Evolutionary conservation across 2,113 vertebrate species (phyloP).

Genomic region (Bostrychus sinensis): DNA sequence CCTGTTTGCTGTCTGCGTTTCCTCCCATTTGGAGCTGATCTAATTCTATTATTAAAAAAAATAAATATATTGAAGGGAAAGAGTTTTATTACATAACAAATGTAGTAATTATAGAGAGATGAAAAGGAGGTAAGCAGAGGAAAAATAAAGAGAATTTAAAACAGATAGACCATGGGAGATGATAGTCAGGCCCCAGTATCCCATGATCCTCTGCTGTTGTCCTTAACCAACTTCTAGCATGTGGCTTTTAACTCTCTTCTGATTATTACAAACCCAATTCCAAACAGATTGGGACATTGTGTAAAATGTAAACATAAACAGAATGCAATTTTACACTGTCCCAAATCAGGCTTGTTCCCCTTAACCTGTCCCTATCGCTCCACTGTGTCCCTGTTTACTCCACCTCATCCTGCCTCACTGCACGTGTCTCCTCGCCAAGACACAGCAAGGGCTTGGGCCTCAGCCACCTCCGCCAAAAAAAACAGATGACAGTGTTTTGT

Average conservation of each 20-base stretch:
- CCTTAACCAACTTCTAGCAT: slow-evolving; percentile 35
- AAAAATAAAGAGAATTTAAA: slow-evolving; percentile 36
- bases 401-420: slow-evolving; percentile 18
- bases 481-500: slow-evolving; percentile 61
- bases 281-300: no score
- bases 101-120: slow-evolving; percentile 47
- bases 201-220: slow-evolving; percentile 55
- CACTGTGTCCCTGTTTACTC: slow-evolving; percentile 17
- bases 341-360: slow-evolving; percentile 2
- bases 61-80: slow-evolving; percentile 37
- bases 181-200: slow-evolving; percentile 49
- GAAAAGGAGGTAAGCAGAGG: slow-evolving; percentile 32
- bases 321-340: no score
- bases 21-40: slow-evolving; percentile 64
- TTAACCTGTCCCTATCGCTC: slow-evolving; percentile 6
- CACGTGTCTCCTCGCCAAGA: slow-evolving; percentile 27
- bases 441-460: slow-evolving; percentile 48
- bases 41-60: slow-evolving; percentile 73
- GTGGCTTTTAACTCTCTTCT: slow-evolving; percentile 31
- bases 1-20: slow-evolving; percentile 64
- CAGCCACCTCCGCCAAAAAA: slow-evolving; percentile 64
- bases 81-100: slow-evolving; percentile 51
- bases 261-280: no score
- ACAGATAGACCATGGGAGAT: slow-evolving; percentile 39
- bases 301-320: no score